Conservation (phyloP, 2,113 vertebrate species). For the Nymphicus hollandicus region DNA sequence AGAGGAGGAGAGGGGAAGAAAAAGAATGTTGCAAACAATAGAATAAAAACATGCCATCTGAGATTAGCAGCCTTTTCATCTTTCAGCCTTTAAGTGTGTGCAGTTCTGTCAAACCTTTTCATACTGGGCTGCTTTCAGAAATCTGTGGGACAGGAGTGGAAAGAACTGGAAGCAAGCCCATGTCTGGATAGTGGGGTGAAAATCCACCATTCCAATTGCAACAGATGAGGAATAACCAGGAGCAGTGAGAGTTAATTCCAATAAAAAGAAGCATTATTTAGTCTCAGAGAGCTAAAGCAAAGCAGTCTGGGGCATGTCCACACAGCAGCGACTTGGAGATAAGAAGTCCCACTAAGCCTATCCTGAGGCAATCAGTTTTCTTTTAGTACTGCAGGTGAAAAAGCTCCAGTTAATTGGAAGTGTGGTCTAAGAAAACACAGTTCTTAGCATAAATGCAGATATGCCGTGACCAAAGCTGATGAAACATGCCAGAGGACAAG, state of each 20-base stretch:
- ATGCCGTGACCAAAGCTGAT: not conserved
- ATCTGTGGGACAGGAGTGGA: not conserved
- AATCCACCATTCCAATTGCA: not conserved
- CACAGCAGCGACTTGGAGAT: not conserved
- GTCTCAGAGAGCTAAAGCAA: not conserved
- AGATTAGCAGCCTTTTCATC: conserved; percentile 25
- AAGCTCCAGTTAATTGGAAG: not conserved
- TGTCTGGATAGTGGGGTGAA: not conserved
- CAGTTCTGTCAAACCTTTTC: conserved; percentile 8
- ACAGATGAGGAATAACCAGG: not conserved
- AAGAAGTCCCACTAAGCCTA: not conserved
- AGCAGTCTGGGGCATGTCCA: not conserved
- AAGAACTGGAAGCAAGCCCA: not conserved
- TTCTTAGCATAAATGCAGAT: not conserved
- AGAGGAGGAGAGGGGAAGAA: not conserved
- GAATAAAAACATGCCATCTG: conserved; percentile 1
- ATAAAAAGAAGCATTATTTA: not conserved
- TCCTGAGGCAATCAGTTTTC: not conserved
- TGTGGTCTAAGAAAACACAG: not conserved
- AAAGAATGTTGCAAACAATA: conserved; percentile 9
- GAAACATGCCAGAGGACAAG: not conserved
- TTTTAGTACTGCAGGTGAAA: not conserved
- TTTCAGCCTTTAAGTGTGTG: conserved; percentile 3
- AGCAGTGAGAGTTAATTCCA: not conserved
- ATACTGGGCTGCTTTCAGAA: conserved; percentile 25